phyloP scores from a whole-genome alignment of 2,113 vertebrate genomes.

The Morone saxatilis region DNA sequence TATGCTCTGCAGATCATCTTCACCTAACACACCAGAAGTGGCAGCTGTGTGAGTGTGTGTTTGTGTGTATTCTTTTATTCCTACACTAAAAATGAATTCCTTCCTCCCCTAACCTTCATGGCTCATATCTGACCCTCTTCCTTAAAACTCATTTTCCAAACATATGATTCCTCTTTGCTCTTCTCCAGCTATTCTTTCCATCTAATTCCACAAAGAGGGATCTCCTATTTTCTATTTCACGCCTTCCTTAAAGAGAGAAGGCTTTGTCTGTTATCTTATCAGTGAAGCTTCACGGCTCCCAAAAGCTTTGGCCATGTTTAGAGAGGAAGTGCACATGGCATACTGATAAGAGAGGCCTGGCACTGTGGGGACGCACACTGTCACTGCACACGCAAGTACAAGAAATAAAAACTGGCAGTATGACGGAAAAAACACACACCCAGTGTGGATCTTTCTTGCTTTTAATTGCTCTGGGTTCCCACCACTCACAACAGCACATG shows the following conservation, averaged over 20 bases:
- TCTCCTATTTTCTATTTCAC: constrained; percentile 61
- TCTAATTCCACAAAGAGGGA: constrained; percentile 40
- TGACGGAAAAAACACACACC: background rate
- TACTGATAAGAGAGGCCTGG: constrained; percentile 70
- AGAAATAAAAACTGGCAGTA: constrained; percentile 30
- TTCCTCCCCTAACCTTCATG: background rate
- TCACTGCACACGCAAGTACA: background rate
- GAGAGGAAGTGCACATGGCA: constrained; percentile 72
- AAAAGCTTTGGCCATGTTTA: constrained; percentile 75
- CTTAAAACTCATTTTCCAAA: constrained; percentile 47
- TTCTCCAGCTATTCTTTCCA: background rate
- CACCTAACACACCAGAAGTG: constrained; percentile 65
- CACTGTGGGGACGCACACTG: constrained; percentile 33
- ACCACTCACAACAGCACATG: constrained; percentile 42
- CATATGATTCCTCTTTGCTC: constrained; percentile 9
- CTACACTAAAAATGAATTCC: constrained; percentile 2
- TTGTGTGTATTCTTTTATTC: constrained; percentile 54
- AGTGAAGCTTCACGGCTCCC: constrained; percentile 70
- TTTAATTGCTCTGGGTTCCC: constrained; percentile 72
- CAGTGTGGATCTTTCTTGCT: constrained; percentile 2
- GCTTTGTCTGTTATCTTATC: constrained; percentile 80
- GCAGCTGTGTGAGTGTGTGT: constrained; percentile 35
- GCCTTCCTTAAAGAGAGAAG: constrained; percentile 59
- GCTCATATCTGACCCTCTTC: constrained; percentile 9
- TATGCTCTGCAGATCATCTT: constrained; percentile 75